phyloP scores from a whole-genome alignment of 2,797 vertebrate genomes.

The Pangasius macronema region DNA sequence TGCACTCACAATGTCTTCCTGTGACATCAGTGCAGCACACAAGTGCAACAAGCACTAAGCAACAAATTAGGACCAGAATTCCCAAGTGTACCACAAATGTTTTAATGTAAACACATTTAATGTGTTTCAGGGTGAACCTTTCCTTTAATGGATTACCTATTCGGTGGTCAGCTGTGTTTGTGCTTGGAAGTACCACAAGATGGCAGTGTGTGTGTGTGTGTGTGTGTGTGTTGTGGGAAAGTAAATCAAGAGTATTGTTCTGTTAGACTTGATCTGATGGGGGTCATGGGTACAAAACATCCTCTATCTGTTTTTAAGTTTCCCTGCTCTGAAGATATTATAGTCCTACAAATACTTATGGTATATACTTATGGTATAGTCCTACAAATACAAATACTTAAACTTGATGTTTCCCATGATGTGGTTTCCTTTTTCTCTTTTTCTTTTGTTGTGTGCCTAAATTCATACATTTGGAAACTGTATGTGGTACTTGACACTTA shows the following conservation, averaged over 20 bases:
- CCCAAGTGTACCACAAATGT: neutral
- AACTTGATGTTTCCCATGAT: neutral
- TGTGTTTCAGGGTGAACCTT: neutral
- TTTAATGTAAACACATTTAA: neutral
- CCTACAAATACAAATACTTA: neutral
- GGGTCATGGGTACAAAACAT: neutral
- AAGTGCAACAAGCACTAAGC: neutral
- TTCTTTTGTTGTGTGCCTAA: neutral
- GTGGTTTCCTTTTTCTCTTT: neutral
- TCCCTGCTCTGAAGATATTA: neutral
- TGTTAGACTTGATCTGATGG: neutral
- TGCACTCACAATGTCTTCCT: neutral
- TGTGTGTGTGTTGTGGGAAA: neutral
- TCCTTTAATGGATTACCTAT: no score
- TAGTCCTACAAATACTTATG: neutral
- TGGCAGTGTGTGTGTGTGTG: slow-evolving; percentile 2
- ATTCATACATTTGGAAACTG: neutral
- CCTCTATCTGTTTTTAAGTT: neutral
- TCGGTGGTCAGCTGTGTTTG: neutral
- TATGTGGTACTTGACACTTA: neutral
- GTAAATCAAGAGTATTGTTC: neutral
- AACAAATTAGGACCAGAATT: neutral
- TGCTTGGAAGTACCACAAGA: slow-evolving; percentile 23
- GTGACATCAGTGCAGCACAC: neutral
- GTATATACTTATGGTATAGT: no score